These are phyloP conservation scores for Sterna hirundo DNA, from an alignment of 2,113 vertebrate genomes.

Conservation along the genomic window DNA sequence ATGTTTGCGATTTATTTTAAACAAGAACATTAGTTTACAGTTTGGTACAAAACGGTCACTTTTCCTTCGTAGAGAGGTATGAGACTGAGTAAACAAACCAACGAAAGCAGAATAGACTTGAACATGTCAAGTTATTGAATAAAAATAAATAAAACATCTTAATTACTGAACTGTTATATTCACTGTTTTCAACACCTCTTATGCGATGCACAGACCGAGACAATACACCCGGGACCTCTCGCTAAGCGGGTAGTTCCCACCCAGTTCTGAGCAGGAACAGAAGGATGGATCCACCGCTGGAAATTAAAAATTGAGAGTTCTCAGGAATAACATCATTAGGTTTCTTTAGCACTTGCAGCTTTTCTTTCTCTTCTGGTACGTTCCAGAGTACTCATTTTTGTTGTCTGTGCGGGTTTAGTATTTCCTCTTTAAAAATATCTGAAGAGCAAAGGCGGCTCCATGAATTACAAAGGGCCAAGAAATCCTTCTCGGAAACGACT, in stretches of 20 bases:
- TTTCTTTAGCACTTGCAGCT: background rate
- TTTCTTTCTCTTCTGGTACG: background rate
- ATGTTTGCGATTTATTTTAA: slow-evolving; percentile 57
- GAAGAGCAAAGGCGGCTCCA: background rate
- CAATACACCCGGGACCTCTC: background rate
- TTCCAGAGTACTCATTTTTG: background rate
- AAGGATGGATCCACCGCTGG: background rate
- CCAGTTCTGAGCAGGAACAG: background rate
- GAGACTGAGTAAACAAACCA: background rate
- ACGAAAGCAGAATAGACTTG: background rate
- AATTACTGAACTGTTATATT: slow-evolving; percentile 6
- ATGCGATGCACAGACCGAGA: background rate
- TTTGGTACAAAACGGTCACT: slow-evolving; percentile 70
- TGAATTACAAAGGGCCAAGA: background rate
- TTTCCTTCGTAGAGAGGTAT: slow-evolving; percentile 23
- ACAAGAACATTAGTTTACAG: slow-evolving; percentile 48
- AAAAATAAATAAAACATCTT: slow-evolving; percentile 75
- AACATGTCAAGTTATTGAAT: background rate
- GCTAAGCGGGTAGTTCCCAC: rapidly evolving
- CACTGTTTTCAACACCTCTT: background rate
- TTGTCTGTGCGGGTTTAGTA: background rate
- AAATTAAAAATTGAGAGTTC: background rate
- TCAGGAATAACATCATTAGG: background rate
- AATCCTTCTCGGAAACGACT: background rate
- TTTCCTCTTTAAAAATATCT: background rate